A percentile compares a stretch with the other conserved stretches of the same genome.
These are phyloP conservation scores for Kryphioiulus occultus DNA, from an alignment of 2,888 invertebrate species.

Conservation along the genomic window DNA sequence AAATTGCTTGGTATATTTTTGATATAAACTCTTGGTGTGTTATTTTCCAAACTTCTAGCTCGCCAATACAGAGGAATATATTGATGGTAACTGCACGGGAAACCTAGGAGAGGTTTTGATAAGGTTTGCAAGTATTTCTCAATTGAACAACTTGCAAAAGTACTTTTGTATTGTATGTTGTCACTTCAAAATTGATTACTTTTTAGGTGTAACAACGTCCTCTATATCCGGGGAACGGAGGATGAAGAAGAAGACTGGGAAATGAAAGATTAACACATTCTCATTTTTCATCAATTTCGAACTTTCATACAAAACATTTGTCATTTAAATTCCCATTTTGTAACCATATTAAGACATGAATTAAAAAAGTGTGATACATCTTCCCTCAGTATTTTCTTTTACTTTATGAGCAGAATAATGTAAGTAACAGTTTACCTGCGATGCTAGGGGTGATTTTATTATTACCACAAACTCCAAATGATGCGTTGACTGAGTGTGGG, in stretches of 20 bases:
- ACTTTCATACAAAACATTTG: background rate
- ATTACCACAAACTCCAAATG: too few species aligned
- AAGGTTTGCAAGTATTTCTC: slow-evolving; percentile 67
- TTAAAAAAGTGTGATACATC: too few species aligned
- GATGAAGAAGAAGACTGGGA: slow-evolving; percentile 98
- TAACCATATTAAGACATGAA: background rate
- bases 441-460: too few species aligned
- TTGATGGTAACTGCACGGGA: slow-evolving; percentile 90
- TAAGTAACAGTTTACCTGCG: too few species aligned
- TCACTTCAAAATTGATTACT: slow-evolving; percentile 42
- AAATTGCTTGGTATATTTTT: too few species aligned
- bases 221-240: slow-evolving; percentile 92
- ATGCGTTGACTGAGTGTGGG: too few species aligned
- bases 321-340: background rate
- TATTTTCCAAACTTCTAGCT: slow-evolving; percentile 67
- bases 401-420: too few species aligned
- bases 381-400: too few species aligned
- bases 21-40: too few species aligned
- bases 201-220: slow-evolving; percentile 82
- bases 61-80: slow-evolving; percentile 96
- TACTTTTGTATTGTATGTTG: background rate
- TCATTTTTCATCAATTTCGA: background rate
- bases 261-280: slow-evolving; percentile 77
- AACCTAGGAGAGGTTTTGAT: slow-evolving; percentile 97
- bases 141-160: slow-evolving; percentile 18